Evolutionary conservation across 2,888 invertebrate genomes (phyloP).

Genomic region (Drosophila kambysellisi): DNA sequence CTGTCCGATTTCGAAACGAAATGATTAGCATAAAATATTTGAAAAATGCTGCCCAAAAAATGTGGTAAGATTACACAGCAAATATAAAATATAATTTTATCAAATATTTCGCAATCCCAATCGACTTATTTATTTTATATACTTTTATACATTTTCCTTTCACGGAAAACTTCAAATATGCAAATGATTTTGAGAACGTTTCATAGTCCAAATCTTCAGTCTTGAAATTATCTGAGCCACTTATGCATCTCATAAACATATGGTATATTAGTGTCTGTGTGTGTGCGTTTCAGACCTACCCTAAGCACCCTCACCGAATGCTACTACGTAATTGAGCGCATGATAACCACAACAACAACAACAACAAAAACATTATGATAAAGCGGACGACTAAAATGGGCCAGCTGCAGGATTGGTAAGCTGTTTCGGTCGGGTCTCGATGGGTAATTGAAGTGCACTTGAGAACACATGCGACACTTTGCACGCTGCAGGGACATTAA

Average conservation of each 20-base stretch:
- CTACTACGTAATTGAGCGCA: slow-evolving; percentile 64
- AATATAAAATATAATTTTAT: background rate
- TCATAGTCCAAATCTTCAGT: background rate
- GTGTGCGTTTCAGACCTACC: slow-evolving; percentile 44
- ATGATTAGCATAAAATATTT: slow-evolving; percentile 29
- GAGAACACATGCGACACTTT: slow-evolving; percentile 81
- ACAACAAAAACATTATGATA: slow-evolving; percentile 28
- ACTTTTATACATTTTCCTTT: background rate
- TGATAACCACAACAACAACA: slow-evolving; percentile 55
- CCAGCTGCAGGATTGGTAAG: slow-evolving; percentile 44
- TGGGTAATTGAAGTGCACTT: slow-evolving; percentile 79
- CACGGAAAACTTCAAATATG: background rate
- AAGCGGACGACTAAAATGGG: slow-evolving; percentile 31
- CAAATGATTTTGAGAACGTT: background rate
- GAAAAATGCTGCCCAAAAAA: background rate
- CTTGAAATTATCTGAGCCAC: background rate
- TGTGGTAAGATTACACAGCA: background rate
- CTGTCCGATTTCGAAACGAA: slow-evolving; percentile 1
- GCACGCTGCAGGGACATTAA: slow-evolving; percentile 26
- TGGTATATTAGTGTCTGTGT: background rate
- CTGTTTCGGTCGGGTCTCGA: slow-evolving; percentile 14
- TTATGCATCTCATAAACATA: background rate
- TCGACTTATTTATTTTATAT: background rate
- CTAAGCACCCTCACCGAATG: slow-evolving; percentile 31
- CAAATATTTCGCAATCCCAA: background rate